Evolutionary conservation across 2,113 vertebrate genomes (phyloP).

Genomic region (Periophthalmus modestus): DNA sequence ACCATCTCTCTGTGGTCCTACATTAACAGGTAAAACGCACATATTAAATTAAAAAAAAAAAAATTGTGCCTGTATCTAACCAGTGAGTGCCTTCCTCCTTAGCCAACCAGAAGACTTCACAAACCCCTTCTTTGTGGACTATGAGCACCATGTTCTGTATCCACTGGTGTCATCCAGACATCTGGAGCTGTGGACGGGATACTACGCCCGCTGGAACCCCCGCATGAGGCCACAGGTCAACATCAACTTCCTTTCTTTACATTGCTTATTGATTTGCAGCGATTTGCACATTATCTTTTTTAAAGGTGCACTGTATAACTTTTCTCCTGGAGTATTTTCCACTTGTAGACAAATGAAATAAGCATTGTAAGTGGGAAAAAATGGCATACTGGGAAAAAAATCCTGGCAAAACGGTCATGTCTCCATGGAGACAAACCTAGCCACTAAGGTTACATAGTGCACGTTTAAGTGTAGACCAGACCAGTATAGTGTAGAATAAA

Average conservation of each 20-base stretch:
- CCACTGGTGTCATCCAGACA: constrained; percentile 90
- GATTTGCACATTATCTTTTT: neutral
- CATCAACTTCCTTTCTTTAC: neutral
- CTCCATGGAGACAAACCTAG: too few species aligned
- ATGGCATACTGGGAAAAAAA: too few species aligned
- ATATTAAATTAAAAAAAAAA: neutral
- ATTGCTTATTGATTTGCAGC: neutral
- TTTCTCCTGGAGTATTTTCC: neutral
- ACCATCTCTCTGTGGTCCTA: constrained; percentile 94
- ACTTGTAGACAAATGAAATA: too few species aligned
- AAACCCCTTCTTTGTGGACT: constrained; percentile 94
- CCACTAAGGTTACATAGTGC: too few species aligned
- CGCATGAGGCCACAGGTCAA: constrained; percentile 92
- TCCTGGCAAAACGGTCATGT: too few species aligned
- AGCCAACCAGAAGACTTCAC: constrained; percentile 91
- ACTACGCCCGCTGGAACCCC: constrained; percentile 95
- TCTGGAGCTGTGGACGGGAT: constrained; percentile 92
- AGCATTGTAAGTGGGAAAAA: too few species aligned
- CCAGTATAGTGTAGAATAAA: too few species aligned
- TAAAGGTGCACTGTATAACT: neutral
- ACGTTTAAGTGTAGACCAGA: too few species aligned
- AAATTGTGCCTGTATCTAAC: neutral
- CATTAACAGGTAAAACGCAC: constrained; percentile 80
- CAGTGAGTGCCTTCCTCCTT: neutral
- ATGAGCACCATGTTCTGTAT: constrained; percentile 90